phyloP scores from a whole-genome alignment of 2,113 vertebrate species.

The Salvelinus namaycush region DNA sequence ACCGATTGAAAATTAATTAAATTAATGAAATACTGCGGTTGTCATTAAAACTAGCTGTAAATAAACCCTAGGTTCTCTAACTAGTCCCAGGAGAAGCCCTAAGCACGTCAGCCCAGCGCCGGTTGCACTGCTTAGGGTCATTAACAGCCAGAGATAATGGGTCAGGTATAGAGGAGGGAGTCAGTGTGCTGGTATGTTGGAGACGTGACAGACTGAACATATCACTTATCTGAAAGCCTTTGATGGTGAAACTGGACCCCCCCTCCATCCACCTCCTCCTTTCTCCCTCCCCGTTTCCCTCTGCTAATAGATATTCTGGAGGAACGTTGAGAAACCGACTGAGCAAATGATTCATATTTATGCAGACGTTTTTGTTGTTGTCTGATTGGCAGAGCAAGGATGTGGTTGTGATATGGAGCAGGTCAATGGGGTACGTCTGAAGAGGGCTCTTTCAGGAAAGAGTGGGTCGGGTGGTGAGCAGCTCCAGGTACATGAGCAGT shows the following conservation, averaged over 20 bases:
- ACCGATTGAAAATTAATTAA: slow-evolving; percentile 37
- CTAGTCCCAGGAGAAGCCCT: slow-evolving; percentile 61
- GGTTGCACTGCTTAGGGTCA: slow-evolving; percentile 59
- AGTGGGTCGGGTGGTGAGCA: background rate
- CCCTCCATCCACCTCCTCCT: background rate
- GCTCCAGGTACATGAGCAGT: background rate
- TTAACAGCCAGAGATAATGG: slow-evolving; percentile 61
- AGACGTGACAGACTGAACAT: slow-evolving; percentile 57
- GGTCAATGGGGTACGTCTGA: background rate
- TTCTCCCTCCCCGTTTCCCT: background rate
- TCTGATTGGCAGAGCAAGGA: slow-evolving; percentile 43
- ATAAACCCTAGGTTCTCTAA: slow-evolving; percentile 66
- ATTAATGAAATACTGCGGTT: slow-evolving; percentile 51
- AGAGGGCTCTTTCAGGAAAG: background rate
- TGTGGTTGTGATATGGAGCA: slow-evolving; percentile 32
- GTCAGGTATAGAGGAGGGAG: slow-evolving; percentile 32
- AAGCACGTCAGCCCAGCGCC: slow-evolving; percentile 59
- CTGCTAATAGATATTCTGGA: slow-evolving; percentile 43
- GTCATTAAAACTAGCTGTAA: slow-evolving; percentile 69
- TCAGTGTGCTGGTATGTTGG: slow-evolving; percentile 34
- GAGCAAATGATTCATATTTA: slow-evolving; percentile 63
- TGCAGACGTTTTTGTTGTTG: slow-evolving; percentile 45
- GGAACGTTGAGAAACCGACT: slow-evolving; percentile 51
- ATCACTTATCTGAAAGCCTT: slow-evolving; percentile 35
- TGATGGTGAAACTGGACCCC: slow-evolving; percentile 41